Evolutionary conservation across 2,113 vertebrate genomes (phyloP), one percentile per base, ranked within the genome.

Genomic region (Geococcyx californianus): DNA sequence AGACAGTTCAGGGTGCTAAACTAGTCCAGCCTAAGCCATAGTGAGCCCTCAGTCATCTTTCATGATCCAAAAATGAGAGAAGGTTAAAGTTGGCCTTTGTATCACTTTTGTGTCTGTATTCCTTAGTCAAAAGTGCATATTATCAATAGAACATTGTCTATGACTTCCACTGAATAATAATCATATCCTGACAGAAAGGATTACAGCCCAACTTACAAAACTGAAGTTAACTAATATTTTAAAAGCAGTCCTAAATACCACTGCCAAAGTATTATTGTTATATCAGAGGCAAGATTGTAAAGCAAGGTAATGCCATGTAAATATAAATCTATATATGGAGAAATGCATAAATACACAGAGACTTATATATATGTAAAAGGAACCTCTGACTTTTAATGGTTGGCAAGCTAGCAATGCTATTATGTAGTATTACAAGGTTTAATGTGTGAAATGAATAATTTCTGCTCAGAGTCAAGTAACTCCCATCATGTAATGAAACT

Each of bases 361-460:
- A n/a, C n/a, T n/a, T n/a, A n/a, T n/a, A 16, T 16, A 14, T 91
- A 63, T 85, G 84, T 74, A 62, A 80, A 85, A 86, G 45, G 89
- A 93, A 62, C 7, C 4, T 82, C 49, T 60, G 54, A 73, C 77
- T 97, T 97, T 78, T 85, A 90, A 68, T 94, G 94, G 75, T 91
- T 94, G 84, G 68, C 87, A 96, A 84, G 47, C 75, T 87, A 77
- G 62, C 64, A 42, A 79, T 74, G 10, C 93, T 97, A 79, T 93
- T 97, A 97, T 93, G 45, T 93, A 94, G 55, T 78, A 94, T 87
- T 97, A 86, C 44, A 90, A 51, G 83, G 80, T 95, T 97, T 95
- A 96, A 97, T 88, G 69, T 98, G 47, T 93, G 59, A 97, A 98
- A 92, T 95, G 66, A 93, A 4, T 96, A 80, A 98, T 97, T 97